phyloP scores from a whole-genome alignment of 2,113 vertebrate genomes.

The Rutilus rutilus region DNA sequence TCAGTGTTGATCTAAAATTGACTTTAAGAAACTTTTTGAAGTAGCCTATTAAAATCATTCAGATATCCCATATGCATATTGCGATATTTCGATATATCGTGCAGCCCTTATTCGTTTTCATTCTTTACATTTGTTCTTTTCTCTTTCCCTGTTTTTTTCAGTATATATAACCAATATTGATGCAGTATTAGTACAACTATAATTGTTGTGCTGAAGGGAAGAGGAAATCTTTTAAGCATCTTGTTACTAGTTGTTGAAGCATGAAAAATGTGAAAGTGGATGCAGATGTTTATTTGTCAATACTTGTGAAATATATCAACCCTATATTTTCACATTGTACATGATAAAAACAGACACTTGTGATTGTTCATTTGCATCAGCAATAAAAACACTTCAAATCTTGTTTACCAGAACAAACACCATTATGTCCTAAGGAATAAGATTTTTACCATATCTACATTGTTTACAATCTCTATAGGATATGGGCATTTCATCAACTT shows the following conservation, averaged over 20 bases:
- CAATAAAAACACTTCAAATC: conserved; percentile 8
- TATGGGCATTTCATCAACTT: not conserved
- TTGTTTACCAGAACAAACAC: not conserved
- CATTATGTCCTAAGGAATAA: not conserved
- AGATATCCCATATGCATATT: too few species aligned
- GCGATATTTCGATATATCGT: too few species aligned
- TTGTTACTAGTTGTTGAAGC: not conserved
- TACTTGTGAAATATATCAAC: not conserved
- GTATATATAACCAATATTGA: not conserved
- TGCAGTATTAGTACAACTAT: not conserved
- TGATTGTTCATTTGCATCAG: not conserved
- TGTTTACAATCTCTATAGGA: not conserved
- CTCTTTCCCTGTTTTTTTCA: not conserved
- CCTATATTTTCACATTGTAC: not conserved
- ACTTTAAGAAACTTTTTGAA: too few species aligned
- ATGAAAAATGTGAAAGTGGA: not conserved
- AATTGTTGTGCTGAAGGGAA: not conserved
- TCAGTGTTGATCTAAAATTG: too few species aligned
- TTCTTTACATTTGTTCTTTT: not conserved
- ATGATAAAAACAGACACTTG: conserved; percentile 7
- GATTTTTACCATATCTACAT: not conserved
- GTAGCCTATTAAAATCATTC: too few species aligned
- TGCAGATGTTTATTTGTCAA: not conserved
- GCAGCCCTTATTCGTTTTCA: too few species aligned
- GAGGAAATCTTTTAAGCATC: not conserved